These are phyloP conservation scores for Luidia sarsii DNA, from an alignment of 53 echinoderm and acorn worm species.

Conservation along the genomic window DNA sequence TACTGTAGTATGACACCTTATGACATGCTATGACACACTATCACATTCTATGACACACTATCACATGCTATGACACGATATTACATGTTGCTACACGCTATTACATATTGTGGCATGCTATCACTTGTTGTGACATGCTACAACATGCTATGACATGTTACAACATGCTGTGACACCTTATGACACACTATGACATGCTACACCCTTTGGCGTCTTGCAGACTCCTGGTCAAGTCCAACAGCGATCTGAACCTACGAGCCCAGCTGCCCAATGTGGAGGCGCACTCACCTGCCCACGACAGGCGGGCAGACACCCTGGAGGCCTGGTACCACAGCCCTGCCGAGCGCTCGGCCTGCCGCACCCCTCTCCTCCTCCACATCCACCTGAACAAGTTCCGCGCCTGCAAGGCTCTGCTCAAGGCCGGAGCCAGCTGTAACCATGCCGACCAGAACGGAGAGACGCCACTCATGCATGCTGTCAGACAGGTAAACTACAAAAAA, in stretches of 20 bases:
- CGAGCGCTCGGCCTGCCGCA: conserved; percentile 19
- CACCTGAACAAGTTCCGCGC: conserved; percentile 44
- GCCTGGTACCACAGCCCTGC: conserved; percentile 59
- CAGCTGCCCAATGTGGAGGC: conserved; percentile 63
- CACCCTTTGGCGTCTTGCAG: conserved; percentile 20
- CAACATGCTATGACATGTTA: too few species aligned
- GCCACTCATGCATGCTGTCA: conserved; percentile 98
- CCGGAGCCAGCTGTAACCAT: conserved; percentile 86
- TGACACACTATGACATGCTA: too few species aligned
- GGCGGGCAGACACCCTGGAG: conserved; percentile 32
- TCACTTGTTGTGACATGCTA: too few species aligned
- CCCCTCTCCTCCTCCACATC: conserved; percentile 51
- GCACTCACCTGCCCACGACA: conserved; percentile 9
- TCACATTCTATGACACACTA: too few species aligned
- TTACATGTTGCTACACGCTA: too few species aligned
- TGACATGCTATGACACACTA: too few species aligned
- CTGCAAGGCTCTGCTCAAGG: conserved; percentile 63
- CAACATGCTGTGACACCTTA: too few species aligned
- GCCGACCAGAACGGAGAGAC: conserved; percentile 66
- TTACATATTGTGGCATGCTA: too few species aligned
- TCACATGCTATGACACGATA: too few species aligned
- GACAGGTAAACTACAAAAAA: conserved; percentile 38
- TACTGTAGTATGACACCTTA: too few species aligned
- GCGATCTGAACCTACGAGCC: conserved; percentile 59
- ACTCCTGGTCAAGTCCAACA: conserved; percentile 52